A percentile compares a stretch with the other conserved stretches of the same genome.
Conservation (phyloP, 2,888 invertebrate genomes). For the Agrypnus murinus region DNA sequence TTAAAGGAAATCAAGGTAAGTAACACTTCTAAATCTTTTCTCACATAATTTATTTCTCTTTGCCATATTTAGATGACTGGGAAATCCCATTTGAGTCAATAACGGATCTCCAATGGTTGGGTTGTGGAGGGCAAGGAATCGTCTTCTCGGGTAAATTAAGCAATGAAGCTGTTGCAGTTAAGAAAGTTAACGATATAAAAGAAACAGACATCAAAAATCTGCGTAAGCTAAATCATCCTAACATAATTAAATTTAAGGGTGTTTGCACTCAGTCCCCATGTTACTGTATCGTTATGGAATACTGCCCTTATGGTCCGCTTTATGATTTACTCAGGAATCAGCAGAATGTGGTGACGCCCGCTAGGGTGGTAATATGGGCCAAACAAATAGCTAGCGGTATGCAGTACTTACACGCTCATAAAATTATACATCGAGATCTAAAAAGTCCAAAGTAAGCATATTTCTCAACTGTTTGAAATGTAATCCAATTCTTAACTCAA, state of each 20-base stretch:
- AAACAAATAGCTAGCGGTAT: constrained; percentile 97
- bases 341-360: constrained; percentile 89
- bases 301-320: constrained; percentile 95
- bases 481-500: neutral
- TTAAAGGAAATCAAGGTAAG: constrained; percentile 78
- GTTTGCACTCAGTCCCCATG: constrained; percentile 94
- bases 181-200: constrained; percentile 93
- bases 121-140: constrained; percentile 96
- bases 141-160: constrained; percentile 91
- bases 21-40: too few relatives aligned
- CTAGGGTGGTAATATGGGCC: constrained; percentile 92
- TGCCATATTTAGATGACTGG: constrained; percentile 84
- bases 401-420: constrained; percentile 95
- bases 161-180: constrained; percentile 94
- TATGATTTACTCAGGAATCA: constrained; percentile 91
- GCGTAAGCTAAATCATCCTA: constrained; percentile 94
- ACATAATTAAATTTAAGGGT: constrained; percentile 94
- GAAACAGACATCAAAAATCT: constrained; percentile 96
- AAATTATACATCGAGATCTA: constrained; percentile 98
- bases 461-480: neutral
- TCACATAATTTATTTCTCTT: too few relatives aligned
- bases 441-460: constrained; percentile 98
- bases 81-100: constrained; percentile 95
- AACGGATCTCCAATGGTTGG: constrained; percentile 91
- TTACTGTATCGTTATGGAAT: constrained; percentile 98